Conservation (phyloP, 2,797 vertebrate species). For the Astyanax mexicanus region DNA sequence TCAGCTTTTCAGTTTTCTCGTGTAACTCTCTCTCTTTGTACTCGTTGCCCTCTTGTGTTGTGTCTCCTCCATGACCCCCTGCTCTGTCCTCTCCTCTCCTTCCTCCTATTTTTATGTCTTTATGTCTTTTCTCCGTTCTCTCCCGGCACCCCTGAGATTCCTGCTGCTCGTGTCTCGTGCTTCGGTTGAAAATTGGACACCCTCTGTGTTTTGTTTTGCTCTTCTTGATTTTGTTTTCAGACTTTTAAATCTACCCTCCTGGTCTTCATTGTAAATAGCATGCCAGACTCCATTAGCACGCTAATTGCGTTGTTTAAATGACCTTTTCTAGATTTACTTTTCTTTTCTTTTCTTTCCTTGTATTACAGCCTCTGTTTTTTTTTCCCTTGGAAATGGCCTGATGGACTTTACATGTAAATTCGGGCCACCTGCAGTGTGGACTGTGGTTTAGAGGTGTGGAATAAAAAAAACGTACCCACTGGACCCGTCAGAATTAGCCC, state of each 20-base stretch:
- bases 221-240: constrained; percentile 57
- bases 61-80: constrained; percentile 19
- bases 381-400: constrained; percentile 54
- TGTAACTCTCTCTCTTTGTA: constrained; percentile 12
- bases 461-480: not conserved
- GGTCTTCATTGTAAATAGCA: constrained; percentile 40
- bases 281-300: constrained; percentile 51
- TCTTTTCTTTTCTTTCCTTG: constrained; percentile 52
- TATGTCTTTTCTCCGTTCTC: constrained; percentile 59
- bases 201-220: constrained; percentile 54
- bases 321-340: constrained; percentile 40
- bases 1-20: constrained; percentile 38
- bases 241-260: constrained; percentile 12
- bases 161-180: constrained; percentile 55
- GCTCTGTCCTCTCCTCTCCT: not conserved
- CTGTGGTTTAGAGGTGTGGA: not conserved
- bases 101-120: constrained; percentile 45
- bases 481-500: not conserved
- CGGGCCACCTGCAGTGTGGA: not conserved
- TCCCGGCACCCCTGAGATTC: constrained; percentile 59
- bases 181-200: constrained; percentile 56
- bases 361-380: constrained; percentile 48
- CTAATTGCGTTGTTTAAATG: constrained; percentile 46
- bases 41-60: constrained; percentile 61
- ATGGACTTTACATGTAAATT: constrained; percentile 29